Base-by-base conservation (phyloP, 2,888 invertebrate genomes). In the Pogonocherus hispidulus region DNA sequence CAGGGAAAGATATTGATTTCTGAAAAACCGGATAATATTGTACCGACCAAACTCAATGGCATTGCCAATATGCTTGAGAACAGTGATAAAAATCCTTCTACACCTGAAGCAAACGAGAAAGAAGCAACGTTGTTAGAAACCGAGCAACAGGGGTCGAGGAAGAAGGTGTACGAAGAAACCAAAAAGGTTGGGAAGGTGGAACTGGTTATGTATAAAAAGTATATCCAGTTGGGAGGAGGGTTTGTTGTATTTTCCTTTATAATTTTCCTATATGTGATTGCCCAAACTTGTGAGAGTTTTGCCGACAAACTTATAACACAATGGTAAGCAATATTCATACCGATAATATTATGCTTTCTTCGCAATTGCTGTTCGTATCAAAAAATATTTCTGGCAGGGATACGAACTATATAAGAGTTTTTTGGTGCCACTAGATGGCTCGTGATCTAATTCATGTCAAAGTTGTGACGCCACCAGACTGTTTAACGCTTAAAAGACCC, bases 151-250 rank as follows among this genome's bases (percentile, higher is more conserved):
- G 59, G 54, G 35, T 55, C 66, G 0, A 67, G 66, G n/a, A 68
- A 69, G 4, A 78, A 80, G 56, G 69, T 81, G 41, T 82, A 80
- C 47, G 59, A 66, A n/a, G 83, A 83, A 71, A 66, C 49, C 1
- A 73, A 77, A 14, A 67, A 79, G 67, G 56, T 67, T 14, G 83
- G 83, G 23, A 73, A 71, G 55, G 80, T 83, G 0, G 73, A 74
- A 4, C 70, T 73, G 16, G 46, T 51, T 2, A 74, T 80, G n/a
- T 84, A 82, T 44, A 75, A 70, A 49, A 76, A 74, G 49, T 84
- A 83, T 66, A 73, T 78, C 23, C 67, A 66, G 51, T 77, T 71
- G 52, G 81, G 79, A 46, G 81, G 81, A 18, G 81, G 81, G 32
- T 63, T 75, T 11, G 47, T 74, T 1, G 52, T 80, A 11, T 63